These are phyloP conservation scores for Australoheros scitulus DNA, from an alignment of 2,113 vertebrate species.

Conservation along the genomic window DNA sequence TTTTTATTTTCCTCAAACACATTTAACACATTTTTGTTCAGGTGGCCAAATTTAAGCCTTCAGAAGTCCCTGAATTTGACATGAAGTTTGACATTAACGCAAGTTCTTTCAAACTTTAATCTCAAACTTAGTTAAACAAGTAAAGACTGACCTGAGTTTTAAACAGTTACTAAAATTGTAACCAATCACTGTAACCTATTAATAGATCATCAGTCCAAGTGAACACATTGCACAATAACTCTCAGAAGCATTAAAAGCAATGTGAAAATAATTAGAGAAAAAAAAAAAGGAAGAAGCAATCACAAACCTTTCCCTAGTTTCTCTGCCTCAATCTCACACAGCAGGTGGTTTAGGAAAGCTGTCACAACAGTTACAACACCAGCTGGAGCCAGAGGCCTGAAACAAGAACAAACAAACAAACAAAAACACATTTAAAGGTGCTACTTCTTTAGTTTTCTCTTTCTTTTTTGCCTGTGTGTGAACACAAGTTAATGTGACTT, in stretches of 20 bases:
- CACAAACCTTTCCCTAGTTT: slow-evolving; percentile 84
- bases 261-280: too few species aligned
- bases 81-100: neutral
- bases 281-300: neutral
- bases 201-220: neutral
- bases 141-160: neutral
- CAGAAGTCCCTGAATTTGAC: neutral
- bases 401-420: neutral
- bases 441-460: neutral
- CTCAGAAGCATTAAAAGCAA: too few species aligned
- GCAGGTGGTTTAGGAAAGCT: slow-evolving; percentile 80
- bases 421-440: neutral
- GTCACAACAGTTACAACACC: slow-evolving; percentile 75
- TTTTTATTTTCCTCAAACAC: neutral
- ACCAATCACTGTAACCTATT: neutral
- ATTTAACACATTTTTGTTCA: neutral
- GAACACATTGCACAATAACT: too few species aligned
- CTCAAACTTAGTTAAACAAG: too few species aligned
- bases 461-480: neutral
- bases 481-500: neutral
- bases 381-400: slow-evolving; percentile 84
- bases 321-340: slow-evolving; percentile 80
- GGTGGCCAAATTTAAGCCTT: accelerated
- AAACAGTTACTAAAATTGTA: neutral
- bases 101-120: neutral